Evolutionary conservation across 2,888 invertebrate species (phyloP).

Genomic region (Schrankia costaestrigalis): DNA sequence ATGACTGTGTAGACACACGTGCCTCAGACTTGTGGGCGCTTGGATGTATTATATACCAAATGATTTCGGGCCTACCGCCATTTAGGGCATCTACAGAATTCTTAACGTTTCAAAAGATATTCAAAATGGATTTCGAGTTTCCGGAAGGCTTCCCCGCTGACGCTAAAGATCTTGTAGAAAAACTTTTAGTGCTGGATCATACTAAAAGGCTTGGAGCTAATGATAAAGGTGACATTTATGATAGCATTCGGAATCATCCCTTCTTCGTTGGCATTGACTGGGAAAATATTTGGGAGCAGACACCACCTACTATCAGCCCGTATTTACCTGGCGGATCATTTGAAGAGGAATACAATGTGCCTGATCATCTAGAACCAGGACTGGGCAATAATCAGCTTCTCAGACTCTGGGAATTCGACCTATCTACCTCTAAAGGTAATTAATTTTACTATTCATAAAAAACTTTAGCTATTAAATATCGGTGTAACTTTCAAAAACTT

Average conservation of each 20-base stretch:
- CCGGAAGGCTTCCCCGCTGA: slow-evolving; percentile 93
- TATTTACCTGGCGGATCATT: slow-evolving; percentile 87
- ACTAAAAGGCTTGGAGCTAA: slow-evolving; percentile 89
- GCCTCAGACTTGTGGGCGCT: slow-evolving; percentile 98
- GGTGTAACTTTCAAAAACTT: background rate
- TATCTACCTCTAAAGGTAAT: slow-evolving; percentile 64
- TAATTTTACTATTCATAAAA: slow-evolving; percentile 1
- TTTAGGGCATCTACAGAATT: slow-evolving; percentile 97
- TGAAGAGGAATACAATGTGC: slow-evolving; percentile 86
- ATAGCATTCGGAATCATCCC: slow-evolving; percentile 90
- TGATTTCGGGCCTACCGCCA: slow-evolving; percentile 95
- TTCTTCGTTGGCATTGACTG: slow-evolving; percentile 93
- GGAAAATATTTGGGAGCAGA: slow-evolving; percentile 87
- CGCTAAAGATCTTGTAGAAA: slow-evolving; percentile 93
- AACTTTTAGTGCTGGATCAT: slow-evolving; percentile 91
- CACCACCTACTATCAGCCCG: slow-evolving; percentile 90
- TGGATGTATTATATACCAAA: slow-evolving; percentile 98
- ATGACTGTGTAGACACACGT: slow-evolving; percentile 86
- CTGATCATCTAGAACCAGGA: slow-evolving; percentile 92
- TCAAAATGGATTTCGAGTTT: slow-evolving; percentile 93
- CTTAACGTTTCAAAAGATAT: slow-evolving; percentile 97
- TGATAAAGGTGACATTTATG: slow-evolving; percentile 86
- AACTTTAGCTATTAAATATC: background rate
- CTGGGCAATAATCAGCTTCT: slow-evolving; percentile 91
- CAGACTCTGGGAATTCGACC: slow-evolving; percentile 86